Evolutionary conservation across 2,113 vertebrate species (phyloP).

Genomic region (Anas platyrhynchos): DNA sequence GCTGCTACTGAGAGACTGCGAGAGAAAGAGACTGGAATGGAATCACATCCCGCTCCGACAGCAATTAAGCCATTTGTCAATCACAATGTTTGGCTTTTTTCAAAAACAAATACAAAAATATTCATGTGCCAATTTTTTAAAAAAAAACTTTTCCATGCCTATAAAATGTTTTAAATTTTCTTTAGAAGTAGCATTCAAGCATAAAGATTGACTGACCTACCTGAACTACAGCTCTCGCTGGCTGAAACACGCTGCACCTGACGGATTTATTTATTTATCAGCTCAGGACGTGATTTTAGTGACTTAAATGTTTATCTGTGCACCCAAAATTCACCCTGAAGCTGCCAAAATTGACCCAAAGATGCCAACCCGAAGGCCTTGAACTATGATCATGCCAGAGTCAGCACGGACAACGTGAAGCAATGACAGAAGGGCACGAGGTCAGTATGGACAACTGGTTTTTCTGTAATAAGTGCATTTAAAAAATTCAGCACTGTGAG

Average conservation of each 20-base stretch:
- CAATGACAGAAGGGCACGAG: background rate
- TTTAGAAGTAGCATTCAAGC: background rate
- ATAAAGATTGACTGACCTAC: background rate
- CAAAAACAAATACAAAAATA: constrained; percentile 3
- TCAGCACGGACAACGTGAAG: background rate
- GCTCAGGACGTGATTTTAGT: background rate
- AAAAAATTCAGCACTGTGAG: background rate
- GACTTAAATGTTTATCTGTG: background rate
- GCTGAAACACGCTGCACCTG: background rate
- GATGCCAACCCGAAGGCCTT: constrained; percentile 12
- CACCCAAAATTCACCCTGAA: constrained; percentile 7
- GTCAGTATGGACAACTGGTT: background rate
- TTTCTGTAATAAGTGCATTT: background rate
- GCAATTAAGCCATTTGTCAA: constrained; percentile 5
- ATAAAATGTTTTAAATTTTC: background rate
- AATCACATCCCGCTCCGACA: background rate
- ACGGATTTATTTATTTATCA: background rate
- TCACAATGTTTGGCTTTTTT: background rate
- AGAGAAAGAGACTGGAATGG: background rate
- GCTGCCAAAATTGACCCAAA: constrained; percentile 41
- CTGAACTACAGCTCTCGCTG: background rate
- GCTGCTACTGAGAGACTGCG: background rate
- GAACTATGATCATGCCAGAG: background rate
- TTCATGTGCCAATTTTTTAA: background rate
- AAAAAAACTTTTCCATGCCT: background rate